Conservation (phyloP, 2,113 vertebrate genomes). For the Perccottus glenii region DNA sequence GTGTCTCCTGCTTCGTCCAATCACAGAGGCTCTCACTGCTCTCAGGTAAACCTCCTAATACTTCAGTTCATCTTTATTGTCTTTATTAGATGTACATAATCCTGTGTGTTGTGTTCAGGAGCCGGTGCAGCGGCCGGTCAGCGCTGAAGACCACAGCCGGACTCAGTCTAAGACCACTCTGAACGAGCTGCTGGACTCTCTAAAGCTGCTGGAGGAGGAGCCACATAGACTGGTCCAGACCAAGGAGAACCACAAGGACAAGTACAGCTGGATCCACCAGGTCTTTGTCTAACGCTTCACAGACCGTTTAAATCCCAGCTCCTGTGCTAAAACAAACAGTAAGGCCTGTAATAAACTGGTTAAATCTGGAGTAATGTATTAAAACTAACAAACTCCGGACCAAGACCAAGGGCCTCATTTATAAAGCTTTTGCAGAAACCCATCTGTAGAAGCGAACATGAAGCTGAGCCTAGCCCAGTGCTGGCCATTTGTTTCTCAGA, state of each 20-base stretch:
- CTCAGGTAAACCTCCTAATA: slow-evolving; percentile 61
- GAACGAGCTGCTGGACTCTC: slow-evolving; percentile 87
- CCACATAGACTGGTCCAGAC: slow-evolving; percentile 80
- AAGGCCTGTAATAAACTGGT: too few relatives aligned
- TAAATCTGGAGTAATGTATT: too few relatives aligned
- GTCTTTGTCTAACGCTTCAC: slow-evolving; percentile 57
- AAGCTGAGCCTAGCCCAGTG: too few relatives aligned
- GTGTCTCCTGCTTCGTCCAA: slow-evolving; percentile 55
- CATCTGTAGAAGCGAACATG: too few relatives aligned
- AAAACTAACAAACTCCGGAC: too few relatives aligned
- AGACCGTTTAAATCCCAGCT: too few relatives aligned
- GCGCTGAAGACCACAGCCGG: slow-evolving; percentile 75
- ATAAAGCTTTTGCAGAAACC: too few relatives aligned
- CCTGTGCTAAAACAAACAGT: too few relatives aligned
- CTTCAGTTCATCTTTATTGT: too few relatives aligned
- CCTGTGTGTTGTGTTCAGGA: slow-evolving; percentile 64
- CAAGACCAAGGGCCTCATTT: too few relatives aligned
- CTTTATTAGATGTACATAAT: too few relatives aligned
- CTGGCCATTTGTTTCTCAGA: too few relatives aligned
- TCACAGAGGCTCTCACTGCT: slow-evolving; percentile 68
- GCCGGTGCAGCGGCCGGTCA: slow-evolving; percentile 60
- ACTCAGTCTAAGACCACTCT: slow-evolving; percentile 84
- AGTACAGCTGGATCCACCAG: slow-evolving; percentile 85
- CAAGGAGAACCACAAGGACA: slow-evolving; percentile 80
- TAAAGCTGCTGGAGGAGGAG: slow-evolving; percentile 89